Evolutionary conservation across 2,888 invertebrate species (phyloP).

Genomic region (Sepiola atlantica): DNA sequence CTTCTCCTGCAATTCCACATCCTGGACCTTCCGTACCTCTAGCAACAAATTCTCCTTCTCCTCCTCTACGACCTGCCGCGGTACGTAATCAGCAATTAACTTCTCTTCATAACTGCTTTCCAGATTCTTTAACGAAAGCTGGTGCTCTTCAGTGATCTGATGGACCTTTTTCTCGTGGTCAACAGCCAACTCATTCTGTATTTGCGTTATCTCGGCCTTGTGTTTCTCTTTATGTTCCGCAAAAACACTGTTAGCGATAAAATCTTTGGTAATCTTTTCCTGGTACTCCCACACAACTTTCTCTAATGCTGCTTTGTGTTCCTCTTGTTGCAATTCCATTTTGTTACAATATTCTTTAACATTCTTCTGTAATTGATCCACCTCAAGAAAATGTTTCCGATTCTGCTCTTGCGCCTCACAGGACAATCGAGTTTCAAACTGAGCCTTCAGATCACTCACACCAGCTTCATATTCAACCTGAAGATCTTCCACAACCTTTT

Average conservation of each 20-base stretch:
- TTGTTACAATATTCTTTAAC: neutral
- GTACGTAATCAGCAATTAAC: neutral
- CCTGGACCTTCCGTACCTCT: too few relatives aligned
- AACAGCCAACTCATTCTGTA: neutral
- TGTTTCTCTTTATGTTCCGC: neutral
- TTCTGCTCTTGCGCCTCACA: conserved; percentile 4
- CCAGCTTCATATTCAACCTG: neutral
- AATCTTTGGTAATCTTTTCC: conserved; percentile 20
- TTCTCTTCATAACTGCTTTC: conserved; percentile 35
- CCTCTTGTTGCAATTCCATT: neutral
- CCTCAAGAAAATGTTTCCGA: conserved; percentile 36
- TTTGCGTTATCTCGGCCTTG: neutral
- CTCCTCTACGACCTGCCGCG: neutral
- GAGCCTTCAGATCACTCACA: neutral
- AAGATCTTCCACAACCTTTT: neutral
- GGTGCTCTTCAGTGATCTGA: neutral
- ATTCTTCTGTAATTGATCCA: neutral
- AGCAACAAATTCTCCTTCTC: neutral
- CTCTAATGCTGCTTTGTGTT: neutral
- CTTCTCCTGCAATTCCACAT: conserved; percentile 13
- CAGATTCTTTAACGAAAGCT: neutral
- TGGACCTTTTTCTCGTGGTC: neutral
- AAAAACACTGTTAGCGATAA: neutral
- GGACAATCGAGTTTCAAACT: neutral
- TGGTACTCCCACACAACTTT: neutral